phyloP scores from a whole-genome alignment of 2,888 invertebrate species.

The Calameuta idolon region DNA sequence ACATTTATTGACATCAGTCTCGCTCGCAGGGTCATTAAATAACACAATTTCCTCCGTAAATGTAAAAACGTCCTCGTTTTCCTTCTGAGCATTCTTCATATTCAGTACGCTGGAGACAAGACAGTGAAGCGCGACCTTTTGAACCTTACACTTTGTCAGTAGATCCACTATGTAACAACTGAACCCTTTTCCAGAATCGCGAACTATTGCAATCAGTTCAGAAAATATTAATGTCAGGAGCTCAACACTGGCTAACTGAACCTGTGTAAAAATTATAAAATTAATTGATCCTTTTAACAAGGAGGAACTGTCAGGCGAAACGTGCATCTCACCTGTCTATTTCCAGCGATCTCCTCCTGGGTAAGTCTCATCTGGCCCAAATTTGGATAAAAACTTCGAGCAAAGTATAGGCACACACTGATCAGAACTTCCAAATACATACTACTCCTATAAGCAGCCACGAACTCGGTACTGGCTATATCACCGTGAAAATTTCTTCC shows the following conservation, averaged over 20 bases:
- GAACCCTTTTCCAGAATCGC: constrained; percentile 81
- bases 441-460: constrained; percentile 78
- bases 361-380: constrained; percentile 76
- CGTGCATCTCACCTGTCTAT: constrained; percentile 69
- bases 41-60: constrained; percentile 81
- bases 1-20: constrained; percentile 67
- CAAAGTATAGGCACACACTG: constrained; percentile 82
- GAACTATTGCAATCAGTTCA: constrained; percentile 79
- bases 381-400: constrained; percentile 83
- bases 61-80: constrained; percentile 69
- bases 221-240: constrained; percentile 78
- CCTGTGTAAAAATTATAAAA: constrained; percentile 63
- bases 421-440: constrained; percentile 86
- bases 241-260: constrained; percentile 82
- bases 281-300: neutral
- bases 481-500: constrained; percentile 77
- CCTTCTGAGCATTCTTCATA: constrained; percentile 66
- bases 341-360: constrained; percentile 78
- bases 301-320: neutral
- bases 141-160: constrained; percentile 82
- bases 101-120: constrained; percentile 81
- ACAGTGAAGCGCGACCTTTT: constrained; percentile 85
- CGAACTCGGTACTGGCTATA: constrained; percentile 73
- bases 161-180: constrained; percentile 82
- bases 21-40: constrained; percentile 75